These are phyloP conservation scores for Choloepus didactylus DNA, from an alignment of 2,797 vertebrate genomes.

Conservation along the genomic window DNA sequence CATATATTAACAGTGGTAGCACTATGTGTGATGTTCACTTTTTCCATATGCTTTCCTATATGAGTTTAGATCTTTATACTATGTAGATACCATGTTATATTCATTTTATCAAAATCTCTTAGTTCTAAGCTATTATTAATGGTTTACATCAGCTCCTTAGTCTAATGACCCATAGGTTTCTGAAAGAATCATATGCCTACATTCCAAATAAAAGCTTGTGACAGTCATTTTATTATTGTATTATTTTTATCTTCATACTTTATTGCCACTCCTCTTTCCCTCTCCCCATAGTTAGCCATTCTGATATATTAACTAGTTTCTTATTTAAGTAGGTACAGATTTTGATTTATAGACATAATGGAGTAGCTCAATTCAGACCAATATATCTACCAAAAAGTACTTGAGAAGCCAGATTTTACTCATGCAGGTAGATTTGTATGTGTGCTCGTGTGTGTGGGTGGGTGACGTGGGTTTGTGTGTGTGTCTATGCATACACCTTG, in stretches of 20 bases:
- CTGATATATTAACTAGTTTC: neutral
- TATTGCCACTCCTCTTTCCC: neutral
- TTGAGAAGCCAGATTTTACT: neutral
- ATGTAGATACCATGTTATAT: neutral
- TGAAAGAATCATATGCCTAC: neutral
- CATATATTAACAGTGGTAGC: neutral
- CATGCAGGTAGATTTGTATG: neutral
- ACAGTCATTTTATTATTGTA: neutral
- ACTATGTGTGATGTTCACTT: neutral
- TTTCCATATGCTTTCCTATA: neutral
- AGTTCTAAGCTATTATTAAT: neutral
- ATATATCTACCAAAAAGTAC: neutral
- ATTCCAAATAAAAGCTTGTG: neutral
- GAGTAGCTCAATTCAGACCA: neutral
- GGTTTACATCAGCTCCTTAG: neutral
- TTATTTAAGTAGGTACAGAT: neutral
- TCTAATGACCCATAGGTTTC: neutral
- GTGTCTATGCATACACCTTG: no score
- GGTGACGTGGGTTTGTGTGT: no score
- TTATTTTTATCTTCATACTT: neutral
- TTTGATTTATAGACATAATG: neutral
- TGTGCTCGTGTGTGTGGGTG: no score
- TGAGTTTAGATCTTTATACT: neutral
- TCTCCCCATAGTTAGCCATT: neutral
- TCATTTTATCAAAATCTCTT: neutral